These are phyloP conservation scores for Columba livia DNA, from an alignment of 2,113 vertebrate genomes.

Conservation along the genomic window DNA sequence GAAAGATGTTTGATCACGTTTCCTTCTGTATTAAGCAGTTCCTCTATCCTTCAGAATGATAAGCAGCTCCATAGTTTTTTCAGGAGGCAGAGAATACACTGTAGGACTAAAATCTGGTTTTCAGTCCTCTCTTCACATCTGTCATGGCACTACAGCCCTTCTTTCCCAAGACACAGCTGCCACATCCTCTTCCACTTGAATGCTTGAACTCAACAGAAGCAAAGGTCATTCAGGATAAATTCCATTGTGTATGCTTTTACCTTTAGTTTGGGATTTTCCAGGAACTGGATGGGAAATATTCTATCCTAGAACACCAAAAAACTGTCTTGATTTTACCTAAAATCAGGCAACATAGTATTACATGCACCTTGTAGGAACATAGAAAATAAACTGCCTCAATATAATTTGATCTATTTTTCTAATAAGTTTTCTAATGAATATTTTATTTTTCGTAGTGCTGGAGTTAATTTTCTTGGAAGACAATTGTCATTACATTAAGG, in stretches of 20 bases:
- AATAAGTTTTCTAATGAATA: slow-evolving; percentile 71
- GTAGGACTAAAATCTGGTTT: background rate
- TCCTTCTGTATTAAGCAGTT: background rate
- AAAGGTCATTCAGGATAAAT: background rate
- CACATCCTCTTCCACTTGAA: background rate
- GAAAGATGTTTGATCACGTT: background rate
- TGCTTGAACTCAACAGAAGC: background rate
- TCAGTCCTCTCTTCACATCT: background rate
- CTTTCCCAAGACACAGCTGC: background rate
- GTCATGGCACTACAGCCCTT: background rate
- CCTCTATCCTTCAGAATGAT: background rate
- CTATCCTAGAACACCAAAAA: background rate
- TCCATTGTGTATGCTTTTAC: background rate
- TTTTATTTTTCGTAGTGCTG: slow-evolving; percentile 61
- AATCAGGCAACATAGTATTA: background rate
- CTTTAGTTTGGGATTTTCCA: background rate
- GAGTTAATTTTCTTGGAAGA: slow-evolving; percentile 59
- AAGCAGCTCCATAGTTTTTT: background rate
- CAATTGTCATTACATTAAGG: slow-evolving; percentile 43
- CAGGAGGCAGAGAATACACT: background rate
- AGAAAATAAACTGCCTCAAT: slow-evolving; percentile 58
- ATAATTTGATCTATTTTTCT: slow-evolving; percentile 65
- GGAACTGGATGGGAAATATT: background rate
- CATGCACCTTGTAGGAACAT: background rate
- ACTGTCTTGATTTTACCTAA: background rate